These are phyloP conservation scores for Perizoma affinitatum DNA, from an alignment of 2,888 invertebrate genomes.

Conservation along the genomic window DNA sequence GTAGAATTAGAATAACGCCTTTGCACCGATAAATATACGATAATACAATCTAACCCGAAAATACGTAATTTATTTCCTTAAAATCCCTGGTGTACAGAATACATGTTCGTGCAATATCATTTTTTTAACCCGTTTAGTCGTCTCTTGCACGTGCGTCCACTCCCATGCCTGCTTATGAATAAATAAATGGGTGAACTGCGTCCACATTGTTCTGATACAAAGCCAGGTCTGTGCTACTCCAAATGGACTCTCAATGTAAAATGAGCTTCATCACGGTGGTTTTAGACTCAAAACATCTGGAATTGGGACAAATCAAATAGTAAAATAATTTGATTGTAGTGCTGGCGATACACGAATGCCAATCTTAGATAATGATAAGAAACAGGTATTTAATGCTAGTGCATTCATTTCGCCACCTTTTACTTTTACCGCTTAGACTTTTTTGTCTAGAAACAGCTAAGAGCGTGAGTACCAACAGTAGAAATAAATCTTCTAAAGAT, in stretches of 20 bases:
- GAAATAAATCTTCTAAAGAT: too few species aligned
- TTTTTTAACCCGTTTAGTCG: conserved; percentile 39
- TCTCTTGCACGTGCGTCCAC: conserved; percentile 41
- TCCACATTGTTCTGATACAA: conserved; percentile 37
- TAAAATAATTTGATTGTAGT: too few species aligned
- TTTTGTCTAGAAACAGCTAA: too few species aligned
- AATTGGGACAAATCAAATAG: too few species aligned
- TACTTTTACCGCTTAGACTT: too few species aligned
- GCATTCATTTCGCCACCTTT: too few species aligned
- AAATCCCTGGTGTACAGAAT: conserved; percentile 18
- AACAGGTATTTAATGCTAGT: too few species aligned
- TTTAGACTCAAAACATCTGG: conserved; percentile 3
- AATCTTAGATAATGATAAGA: too few species aligned
- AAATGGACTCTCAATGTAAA: not conserved
- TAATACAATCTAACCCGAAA: conserved; percentile 4
- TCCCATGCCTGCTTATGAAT: conserved; percentile 42
- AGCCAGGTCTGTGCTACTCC: conserved; percentile 9
- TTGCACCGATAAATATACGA: too few species aligned
- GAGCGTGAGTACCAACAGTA: too few species aligned
- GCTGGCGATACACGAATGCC: too few species aligned
- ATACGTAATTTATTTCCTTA: conserved; percentile 19
- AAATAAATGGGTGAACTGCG: conserved; percentile 40
- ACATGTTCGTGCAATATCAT: conserved; percentile 26
- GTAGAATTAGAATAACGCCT: too few species aligned
- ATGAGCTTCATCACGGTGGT: not conserved